These are phyloP conservation scores for Callopanchax toddi DNA, from an alignment of 2,113 vertebrate species.

Conservation along the genomic window DNA sequence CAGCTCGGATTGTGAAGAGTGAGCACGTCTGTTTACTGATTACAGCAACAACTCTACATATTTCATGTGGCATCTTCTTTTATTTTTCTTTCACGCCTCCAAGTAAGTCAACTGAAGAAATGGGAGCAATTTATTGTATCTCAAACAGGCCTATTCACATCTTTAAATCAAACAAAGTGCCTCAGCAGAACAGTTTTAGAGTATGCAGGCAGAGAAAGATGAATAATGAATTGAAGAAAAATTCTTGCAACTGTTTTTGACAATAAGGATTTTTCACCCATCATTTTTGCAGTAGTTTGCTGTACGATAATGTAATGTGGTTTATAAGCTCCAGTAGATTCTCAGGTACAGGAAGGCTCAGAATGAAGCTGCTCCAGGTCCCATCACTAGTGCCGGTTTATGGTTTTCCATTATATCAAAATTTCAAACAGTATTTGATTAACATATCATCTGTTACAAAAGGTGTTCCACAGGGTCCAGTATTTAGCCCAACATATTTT, in stretches of 20 bases:
- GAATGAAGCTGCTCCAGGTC: too few species aligned
- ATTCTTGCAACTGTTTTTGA: neutral
- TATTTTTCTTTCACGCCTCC: slow-evolving; percentile 29
- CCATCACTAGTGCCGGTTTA: too few species aligned
- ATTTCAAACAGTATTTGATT: too few species aligned
- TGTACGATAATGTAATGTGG: too few species aligned
- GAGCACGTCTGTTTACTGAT: slow-evolving; percentile 45
- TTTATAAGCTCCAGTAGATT: too few species aligned
- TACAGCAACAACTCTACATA: slow-evolving; percentile 56
- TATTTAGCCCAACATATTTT: too few species aligned
- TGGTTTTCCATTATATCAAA: too few species aligned
- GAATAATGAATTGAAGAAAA: neutral
- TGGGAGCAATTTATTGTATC: slow-evolving; percentile 31
- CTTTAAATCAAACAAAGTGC: slow-evolving; percentile 18
- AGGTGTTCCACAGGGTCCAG: too few species aligned
- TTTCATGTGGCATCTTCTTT: slow-evolving; percentile 54
- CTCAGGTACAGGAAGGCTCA: too few species aligned
- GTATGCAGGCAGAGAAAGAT: neutral
- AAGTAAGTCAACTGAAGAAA: slow-evolving; percentile 37
- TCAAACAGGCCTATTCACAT: slow-evolving; percentile 14
- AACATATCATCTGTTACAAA: too few species aligned
- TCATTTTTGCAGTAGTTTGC: neutral
- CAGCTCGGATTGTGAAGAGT: slow-evolving; percentile 37
- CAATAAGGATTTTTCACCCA: neutral
- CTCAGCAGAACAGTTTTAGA: slow-evolving; percentile 16